Conservation (phyloP, 2,888 invertebrate species). For the Nipponacmea schrenckii region DNA sequence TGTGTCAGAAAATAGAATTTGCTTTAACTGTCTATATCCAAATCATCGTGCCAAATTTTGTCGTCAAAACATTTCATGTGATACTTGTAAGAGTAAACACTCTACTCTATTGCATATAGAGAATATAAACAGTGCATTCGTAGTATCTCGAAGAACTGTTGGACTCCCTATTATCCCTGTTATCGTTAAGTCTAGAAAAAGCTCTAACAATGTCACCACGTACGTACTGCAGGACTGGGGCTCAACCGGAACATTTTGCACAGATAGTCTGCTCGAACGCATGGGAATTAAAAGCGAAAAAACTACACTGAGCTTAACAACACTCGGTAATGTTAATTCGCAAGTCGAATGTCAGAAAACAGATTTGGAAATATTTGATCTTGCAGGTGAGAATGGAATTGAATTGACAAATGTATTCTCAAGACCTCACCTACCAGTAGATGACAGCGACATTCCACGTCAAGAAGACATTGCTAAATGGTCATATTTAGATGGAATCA, state of each 20-base stretch:
- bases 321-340: not conserved
- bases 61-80: not conserved
- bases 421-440: not conserved
- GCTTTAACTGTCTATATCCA: not conserved
- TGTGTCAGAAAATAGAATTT: not conserved
- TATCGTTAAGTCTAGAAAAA: not conserved
- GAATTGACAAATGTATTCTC: not conserved
- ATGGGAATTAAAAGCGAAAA: not conserved
- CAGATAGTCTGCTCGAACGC: not conserved
- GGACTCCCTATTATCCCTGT: not conserved
- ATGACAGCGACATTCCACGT: not conserved
- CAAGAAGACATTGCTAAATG: not conserved
- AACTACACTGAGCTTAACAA: not conserved
- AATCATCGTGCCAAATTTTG: not conserved
- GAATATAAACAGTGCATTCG: not conserved
- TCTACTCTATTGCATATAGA: not conserved
- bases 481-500: not conserved
- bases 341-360: not conserved
- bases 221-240: not conserved
- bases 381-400: not conserved
- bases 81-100: not conserved
- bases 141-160: not conserved
- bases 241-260: not conserved
- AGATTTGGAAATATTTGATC: not conserved
- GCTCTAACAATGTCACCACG: not conserved